These are phyloP conservation scores for Hirtodrosophila histrioides DNA, from an alignment of 2,888 invertebrate species.

Conservation along the genomic window DNA sequence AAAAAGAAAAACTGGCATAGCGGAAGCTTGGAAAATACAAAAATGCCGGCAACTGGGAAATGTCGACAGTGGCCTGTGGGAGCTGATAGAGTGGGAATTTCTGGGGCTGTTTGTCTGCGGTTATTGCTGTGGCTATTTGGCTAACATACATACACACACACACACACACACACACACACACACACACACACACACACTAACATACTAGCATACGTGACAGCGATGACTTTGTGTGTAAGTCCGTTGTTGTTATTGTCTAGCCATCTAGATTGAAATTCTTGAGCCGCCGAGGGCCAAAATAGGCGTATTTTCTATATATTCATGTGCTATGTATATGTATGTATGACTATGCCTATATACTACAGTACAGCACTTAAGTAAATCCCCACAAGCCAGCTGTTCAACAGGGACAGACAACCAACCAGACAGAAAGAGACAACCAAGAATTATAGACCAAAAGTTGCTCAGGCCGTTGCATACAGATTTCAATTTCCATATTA, in stretches of 20 bases:
- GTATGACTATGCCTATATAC: conserved; percentile 1
- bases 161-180: no score
- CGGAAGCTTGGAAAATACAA: conserved; percentile 41
- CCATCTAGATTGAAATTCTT: conserved; percentile 53
- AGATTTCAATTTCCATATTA: conserved; percentile 60
- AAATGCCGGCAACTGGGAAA: conserved; percentile 32
- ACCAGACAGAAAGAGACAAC: neutral
- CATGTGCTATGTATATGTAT: neutral
- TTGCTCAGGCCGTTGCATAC: conserved; percentile 33
- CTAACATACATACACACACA: conserved; percentile 27
- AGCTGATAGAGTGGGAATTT: conserved; percentile 7
- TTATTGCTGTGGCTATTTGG: conserved; percentile 57
- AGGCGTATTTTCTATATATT: conserved; percentile 4
- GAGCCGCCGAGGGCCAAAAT: conserved; percentile 16
- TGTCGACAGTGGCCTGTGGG: conserved; percentile 6
- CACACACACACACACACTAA: no score
- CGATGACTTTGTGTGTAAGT: neutral
- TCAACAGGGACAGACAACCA: neutral
- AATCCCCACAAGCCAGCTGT: conserved; percentile 2
- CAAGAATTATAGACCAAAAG: conserved; percentile 8
- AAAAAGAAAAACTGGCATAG: conserved; percentile 16
- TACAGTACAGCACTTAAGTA: conserved; percentile 5
- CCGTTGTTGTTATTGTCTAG: conserved; percentile 45
- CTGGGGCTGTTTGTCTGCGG: conserved; percentile 61
- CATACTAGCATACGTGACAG: conserved; percentile 16